Conservation (phyloP, 1,140 invertebrate genomes). For the Leguminivora glycinivorella region DNA sequence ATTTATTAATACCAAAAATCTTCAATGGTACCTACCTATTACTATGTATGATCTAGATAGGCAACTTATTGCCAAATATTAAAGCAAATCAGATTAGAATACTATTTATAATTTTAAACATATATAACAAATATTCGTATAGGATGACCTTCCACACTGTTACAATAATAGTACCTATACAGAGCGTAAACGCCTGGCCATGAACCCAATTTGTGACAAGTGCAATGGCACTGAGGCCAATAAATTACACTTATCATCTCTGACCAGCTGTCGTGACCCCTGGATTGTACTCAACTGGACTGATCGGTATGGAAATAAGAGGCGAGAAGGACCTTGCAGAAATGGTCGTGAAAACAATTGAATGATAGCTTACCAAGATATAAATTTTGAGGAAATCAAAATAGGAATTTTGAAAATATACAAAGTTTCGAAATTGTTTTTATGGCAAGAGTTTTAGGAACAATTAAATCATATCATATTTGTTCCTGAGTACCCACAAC, state of each 20-base stretch:
- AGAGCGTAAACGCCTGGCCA: slow-evolving; percentile 44
- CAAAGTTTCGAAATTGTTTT: not conserved
- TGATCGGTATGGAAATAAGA: not conserved
- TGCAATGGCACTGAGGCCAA: slow-evolving; percentile 65
- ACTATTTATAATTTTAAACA: not conserved
- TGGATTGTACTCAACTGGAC: slow-evolving; percentile 30
- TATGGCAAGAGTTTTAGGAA: too few relatives aligned
- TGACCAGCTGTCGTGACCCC: slow-evolving; percentile 64
- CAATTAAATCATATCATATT: too few relatives aligned
- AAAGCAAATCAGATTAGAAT: too few relatives aligned
- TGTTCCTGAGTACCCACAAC: too few relatives aligned
- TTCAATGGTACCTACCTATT: too few relatives aligned
- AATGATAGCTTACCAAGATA: not conserved
- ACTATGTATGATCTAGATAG: too few relatives aligned
- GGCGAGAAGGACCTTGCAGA: not conserved
- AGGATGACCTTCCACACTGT: not conserved
- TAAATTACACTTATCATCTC: slow-evolving; percentile 75
- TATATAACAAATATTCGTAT: not conserved
- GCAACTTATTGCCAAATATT: too few relatives aligned
- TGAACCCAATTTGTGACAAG: slow-evolving; percentile 73
- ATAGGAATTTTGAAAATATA: not conserved
- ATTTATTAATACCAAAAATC: too few relatives aligned
- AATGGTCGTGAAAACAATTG: slow-evolving; percentile 29
- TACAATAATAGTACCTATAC: slow-evolving; percentile 12
- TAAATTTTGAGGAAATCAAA: not conserved